Evolutionary conservation across 2,113 vertebrate species (phyloP).

Genomic region (Lonchura striata): DNA sequence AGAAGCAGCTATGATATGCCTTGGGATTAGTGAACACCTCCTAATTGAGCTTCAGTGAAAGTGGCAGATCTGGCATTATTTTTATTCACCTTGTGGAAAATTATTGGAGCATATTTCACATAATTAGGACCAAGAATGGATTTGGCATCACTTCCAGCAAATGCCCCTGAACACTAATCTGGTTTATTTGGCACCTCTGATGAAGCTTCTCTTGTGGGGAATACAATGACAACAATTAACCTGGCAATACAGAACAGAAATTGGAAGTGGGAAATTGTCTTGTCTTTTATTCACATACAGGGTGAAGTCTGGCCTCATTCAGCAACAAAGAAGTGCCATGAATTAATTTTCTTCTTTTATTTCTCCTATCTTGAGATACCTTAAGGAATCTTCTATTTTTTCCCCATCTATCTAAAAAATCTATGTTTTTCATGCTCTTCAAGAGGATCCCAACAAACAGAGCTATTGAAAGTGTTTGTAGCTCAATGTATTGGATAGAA

Average conservation of each 20-base stretch:
- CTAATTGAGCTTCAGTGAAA: conserved; percentile 57
- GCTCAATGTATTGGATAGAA: background rate
- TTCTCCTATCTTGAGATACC: background rate
- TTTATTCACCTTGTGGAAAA: conserved; percentile 68
- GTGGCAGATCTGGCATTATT: conserved; percentile 23
- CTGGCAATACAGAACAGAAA: conserved; percentile 52
- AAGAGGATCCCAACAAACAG: background rate
- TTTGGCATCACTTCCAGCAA: conserved; percentile 64
- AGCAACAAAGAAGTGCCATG: background rate
- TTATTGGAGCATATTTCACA: conserved; percentile 64
- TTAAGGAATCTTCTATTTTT: background rate
- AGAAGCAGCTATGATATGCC: conserved; percentile 11
- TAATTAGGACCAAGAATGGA: conserved; percentile 70
- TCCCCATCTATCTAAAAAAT: background rate
- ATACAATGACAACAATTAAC: conserved; percentile 64
- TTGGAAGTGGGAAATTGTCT: conserved; percentile 41
- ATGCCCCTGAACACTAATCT: conserved; percentile 64
- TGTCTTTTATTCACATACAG: conserved; percentile 10
- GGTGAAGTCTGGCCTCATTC: background rate
- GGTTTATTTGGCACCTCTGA: conserved; percentile 63
- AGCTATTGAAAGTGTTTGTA: background rate
- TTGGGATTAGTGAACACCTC: conserved; percentile 46
- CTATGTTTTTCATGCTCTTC: background rate
- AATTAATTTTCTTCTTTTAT: background rate
- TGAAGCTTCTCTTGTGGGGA: conserved; percentile 51